Evolutionary conservation across 2,113 vertebrate species (phyloP), one percentile per base, ranked within the genome.

Genomic region (Ceyx melanurus): DNA sequence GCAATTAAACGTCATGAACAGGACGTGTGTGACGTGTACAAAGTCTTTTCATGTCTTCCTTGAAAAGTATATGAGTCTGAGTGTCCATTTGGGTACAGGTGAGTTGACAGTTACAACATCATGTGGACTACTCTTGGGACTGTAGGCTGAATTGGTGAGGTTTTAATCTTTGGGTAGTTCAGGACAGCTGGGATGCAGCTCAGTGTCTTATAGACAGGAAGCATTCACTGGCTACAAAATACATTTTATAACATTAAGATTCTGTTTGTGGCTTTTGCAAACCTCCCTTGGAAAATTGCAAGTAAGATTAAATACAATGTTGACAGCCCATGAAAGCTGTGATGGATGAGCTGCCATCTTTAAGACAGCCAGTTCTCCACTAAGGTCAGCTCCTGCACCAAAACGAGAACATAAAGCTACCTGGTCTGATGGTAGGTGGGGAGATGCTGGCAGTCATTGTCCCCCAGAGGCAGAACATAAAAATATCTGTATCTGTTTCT

Each of bases 321-420:
- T 76, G 93, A 98, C 97, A 97, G 96, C 56, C 68, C 78, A 64
- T 22, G 29, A 92, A 96, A 96, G 88, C 89, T 9, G 3, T 98
- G 97, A 98, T 97, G 96, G 97, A 98, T 98, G 97, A 91, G 91
- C 96, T 98, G 97, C 93, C 96, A 95, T 97, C 79, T 96, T 97
- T 93, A 95, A 78, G 96, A 97, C 91, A 97, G 96, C 89, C 21
- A 28, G 82, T 50, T 95, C 92, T 72, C 48, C 89, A 85, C 54
- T 96, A 93, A 97, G 97, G 97, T 98, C 97, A 97, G 62, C 45
- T 90, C 64, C 94, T 87, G 61, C 86, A 81, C 6, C 28, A 73
- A 92, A 95, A 90, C 89, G 86, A 94, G 75, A 94, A 82, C 82
- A 73, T 21, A 83, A 88, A 92, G 78, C 33, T 57, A 76, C 73